Conservation (phyloP, 2,113 vertebrate species). For the Benitochromis conjunctus region DNA sequence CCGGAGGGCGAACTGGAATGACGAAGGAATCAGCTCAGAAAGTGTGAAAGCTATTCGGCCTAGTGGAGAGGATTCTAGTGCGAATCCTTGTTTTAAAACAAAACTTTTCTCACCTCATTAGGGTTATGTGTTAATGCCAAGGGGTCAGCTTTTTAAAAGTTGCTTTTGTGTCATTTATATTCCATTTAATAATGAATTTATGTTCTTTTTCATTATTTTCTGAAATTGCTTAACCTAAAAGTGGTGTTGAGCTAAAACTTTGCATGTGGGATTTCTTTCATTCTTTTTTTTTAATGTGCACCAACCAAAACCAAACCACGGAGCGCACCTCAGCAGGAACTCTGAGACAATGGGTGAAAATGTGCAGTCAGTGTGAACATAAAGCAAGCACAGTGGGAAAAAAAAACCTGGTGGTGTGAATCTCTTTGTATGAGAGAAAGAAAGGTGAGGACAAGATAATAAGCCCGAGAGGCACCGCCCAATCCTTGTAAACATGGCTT, state of each 20-base stretch:
- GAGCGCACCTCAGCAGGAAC: background rate
- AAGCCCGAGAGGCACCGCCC: constrained; percentile 44
- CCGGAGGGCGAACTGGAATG: constrained; percentile 19
- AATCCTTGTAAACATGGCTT: constrained; percentile 54
- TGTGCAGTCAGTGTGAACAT: background rate
- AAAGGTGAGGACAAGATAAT: constrained; percentile 49
- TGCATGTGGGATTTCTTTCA: background rate
- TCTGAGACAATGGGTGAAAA: constrained; percentile 19
- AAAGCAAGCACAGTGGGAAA: constrained; percentile 27
- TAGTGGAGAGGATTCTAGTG: background rate
- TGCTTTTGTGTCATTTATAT: background rate
- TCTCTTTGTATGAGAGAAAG: constrained; percentile 50
- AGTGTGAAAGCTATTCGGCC: constrained; percentile 34
- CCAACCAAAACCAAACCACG: background rate
- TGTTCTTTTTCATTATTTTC: background rate
- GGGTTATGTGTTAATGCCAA: background rate
- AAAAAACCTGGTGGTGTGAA: constrained; percentile 35
- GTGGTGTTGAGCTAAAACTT: background rate
- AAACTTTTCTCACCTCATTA: background rate
- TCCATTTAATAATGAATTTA: background rate
- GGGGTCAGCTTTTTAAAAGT: background rate
- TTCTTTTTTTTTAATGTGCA: background rate
- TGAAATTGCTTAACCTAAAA: background rate
- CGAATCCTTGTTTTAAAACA: constrained; percentile 21
- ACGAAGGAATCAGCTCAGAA: constrained; percentile 9